A percentile compares a stretch with the other conserved stretches of the same genome.
Evolutionary conservation across 1,140 invertebrate species (phyloP).

Genomic region (Cydia amplana): DNA sequence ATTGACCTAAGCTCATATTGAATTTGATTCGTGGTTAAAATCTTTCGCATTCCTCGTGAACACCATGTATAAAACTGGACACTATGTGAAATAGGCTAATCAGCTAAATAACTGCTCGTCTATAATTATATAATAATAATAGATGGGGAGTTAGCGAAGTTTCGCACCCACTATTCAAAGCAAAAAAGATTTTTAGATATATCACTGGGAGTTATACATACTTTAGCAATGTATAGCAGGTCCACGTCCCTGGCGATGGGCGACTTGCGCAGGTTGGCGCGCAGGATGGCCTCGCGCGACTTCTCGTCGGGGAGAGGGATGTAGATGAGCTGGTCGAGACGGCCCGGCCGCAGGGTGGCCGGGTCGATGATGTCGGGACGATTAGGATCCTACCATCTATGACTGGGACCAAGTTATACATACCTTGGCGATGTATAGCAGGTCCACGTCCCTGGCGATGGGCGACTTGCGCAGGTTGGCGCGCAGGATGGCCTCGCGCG

Average conservation of each 20-base stretch:
- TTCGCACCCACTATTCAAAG: too few relatives aligned
- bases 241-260: constrained; percentile 98
- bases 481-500: constrained; percentile 96
- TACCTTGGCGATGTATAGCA: constrained; percentile 96
- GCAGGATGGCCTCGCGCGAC: constrained; percentile 97
- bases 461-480: constrained; percentile 98
- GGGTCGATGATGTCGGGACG: constrained; percentile 98
- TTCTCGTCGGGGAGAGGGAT: constrained; percentile 99
- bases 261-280: constrained; percentile 97
- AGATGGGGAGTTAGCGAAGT: too few relatives aligned
- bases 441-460: constrained; percentile 96
- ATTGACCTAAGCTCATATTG: too few relatives aligned
- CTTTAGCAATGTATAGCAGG: constrained; percentile 95
- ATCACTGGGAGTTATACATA: constrained; percentile 68
- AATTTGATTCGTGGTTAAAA: too few relatives aligned
- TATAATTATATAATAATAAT: too few relatives aligned
- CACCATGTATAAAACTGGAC: too few relatives aligned
- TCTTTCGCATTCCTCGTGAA: too few relatives aligned
- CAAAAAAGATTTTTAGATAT: too few relatives aligned
- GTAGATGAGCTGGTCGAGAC: constrained; percentile 99
- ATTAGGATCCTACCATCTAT: too few relatives aligned
- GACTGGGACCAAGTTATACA: not conserved
- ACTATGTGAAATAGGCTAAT: too few relatives aligned
- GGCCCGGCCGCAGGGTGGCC: constrained; percentile 98
- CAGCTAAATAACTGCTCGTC: too few relatives aligned